Base-by-base conservation (phyloP, 2,888 invertebrate species). In the Elegia similella region DNA sequence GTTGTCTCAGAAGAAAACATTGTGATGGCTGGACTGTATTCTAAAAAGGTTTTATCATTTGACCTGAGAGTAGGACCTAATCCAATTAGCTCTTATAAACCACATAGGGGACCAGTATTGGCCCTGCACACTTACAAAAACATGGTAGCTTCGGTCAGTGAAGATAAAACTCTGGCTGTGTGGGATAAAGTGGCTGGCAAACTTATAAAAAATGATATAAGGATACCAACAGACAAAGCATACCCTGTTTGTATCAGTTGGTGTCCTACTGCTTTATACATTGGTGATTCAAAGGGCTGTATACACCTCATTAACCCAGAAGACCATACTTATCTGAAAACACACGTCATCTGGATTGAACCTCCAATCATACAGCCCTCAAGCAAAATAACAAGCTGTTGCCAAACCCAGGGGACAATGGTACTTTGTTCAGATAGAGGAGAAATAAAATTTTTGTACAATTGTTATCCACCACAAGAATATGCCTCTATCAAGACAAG, bases 71-170 rank as follows among this genome's bases (percentile, higher is more conserved):
- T 75, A 32, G 91, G 91, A 34, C 56, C 80, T 0, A 70, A 62
- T n/a, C 84, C 88, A 0, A 80, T 92, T 13, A 76, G 73, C 38
- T 74, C 72, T 1, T 93, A 93, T 68, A 85, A 86, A 66, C 80
- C 92, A 5, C 94, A 94, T 68, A 86, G 77, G 66, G 88, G 92
- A 6, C 91, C 93, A 16, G 91, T 93, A 1, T 76, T 94, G 62
- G 86, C 80, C 46, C 72, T 88, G 12, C 76, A 81, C 54, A 71
- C 78, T 58, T 75, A 73, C 60, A 78, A 84, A n/a, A 81, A 92
- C 62, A 86, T 91, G 70, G 79, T 94, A 59, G 88, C 93, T 42
- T 93, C 93, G 16, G 86, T 93, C 1, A 93, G 93, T 64, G 93
- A 93, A 66, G 93, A 94, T 62, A 92, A 84, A 74, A 92, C 93